phyloP scores from a whole-genome alignment of 2,113 vertebrate species.

The Pachycephala philippinensis region DNA sequence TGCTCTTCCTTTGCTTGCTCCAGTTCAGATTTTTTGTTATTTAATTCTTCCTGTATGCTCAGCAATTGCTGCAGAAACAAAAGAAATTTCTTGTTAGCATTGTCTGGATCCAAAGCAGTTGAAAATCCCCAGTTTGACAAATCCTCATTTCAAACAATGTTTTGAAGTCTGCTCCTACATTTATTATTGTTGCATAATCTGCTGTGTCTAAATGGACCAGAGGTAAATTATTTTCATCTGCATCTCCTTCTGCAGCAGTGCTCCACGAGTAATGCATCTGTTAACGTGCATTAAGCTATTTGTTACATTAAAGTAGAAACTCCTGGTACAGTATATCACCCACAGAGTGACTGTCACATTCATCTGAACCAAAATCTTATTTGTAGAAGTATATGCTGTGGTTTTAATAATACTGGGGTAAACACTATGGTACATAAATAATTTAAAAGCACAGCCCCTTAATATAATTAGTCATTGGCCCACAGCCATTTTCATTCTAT shows the following conservation, averaged over 20 bases:
- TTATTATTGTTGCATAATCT: not conserved
- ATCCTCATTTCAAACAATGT: not conserved
- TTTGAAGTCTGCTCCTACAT: not conserved
- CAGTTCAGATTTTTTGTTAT: conserved; percentile 85
- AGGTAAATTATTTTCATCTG: conserved; percentile 6
- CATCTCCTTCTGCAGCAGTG: not conserved
- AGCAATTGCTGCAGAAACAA: conserved; percentile 83
- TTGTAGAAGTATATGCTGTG: not conserved
- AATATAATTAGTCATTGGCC: conserved; percentile 44
- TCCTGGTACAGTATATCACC: conserved; percentile 3
- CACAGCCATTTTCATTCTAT: conserved; percentile 36
- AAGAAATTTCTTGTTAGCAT: conserved; percentile 20
- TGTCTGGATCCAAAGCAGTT: not conserved
- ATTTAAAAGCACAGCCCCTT: conserved; percentile 39
- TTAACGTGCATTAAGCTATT: not conserved
- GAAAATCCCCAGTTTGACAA: not conserved
- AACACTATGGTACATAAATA: conserved; percentile 30
- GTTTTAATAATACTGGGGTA: conserved; percentile 43
- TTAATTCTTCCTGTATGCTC: conserved; percentile 87
- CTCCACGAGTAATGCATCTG: not conserved
- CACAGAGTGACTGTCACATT: conserved; percentile 2
- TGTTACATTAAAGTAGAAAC: not conserved
- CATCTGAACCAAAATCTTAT: conserved; percentile 28
- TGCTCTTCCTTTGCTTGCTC: conserved; percentile 89
- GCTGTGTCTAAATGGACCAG: not conserved